These are phyloP conservation scores for Amphiura filiformis DNA, from an alignment of 35 echinoderm and acorn worm species.

Conservation along the genomic window DNA sequence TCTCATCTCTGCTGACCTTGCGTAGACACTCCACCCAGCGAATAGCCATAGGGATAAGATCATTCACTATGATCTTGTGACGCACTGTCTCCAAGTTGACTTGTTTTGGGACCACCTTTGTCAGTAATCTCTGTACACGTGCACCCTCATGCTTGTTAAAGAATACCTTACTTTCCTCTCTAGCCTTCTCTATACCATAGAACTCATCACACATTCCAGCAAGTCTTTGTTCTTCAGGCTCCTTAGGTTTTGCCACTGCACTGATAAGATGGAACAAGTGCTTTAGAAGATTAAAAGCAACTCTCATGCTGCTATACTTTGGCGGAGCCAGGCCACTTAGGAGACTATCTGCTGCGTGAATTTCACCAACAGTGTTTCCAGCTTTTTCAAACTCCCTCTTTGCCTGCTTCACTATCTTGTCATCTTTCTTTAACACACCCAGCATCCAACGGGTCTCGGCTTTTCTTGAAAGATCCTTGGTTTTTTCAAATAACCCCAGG, in stretches of 20 bases:
- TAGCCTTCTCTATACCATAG: constrained; percentile 13
- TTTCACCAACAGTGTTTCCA: constrained; percentile 18
- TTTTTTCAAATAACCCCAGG: background rate
- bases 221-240: background rate
- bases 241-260: constrained; percentile 13
- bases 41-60: constrained; percentile 21
- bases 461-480: background rate
- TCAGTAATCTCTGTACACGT: background rate
- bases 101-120: background rate
- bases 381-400: background rate
- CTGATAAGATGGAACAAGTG: constrained; percentile 14
- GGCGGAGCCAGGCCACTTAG: background rate
- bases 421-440: constrained; percentile 33
- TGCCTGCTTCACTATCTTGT: background rate
- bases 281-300: background rate
- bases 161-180: background rate
- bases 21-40: constrained; percentile 24
- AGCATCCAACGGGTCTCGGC: constrained; percentile 16
- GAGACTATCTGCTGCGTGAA: background rate
- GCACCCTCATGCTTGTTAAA: constrained; percentile 28
- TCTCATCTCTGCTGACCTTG: background rate
- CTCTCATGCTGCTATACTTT: background rate
- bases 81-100: background rate
- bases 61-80: background rate
- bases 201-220: background rate